A percentile compares a stretch with the other conserved stretches of the same genome.
Conservation (phyloP, 2,888 invertebrate genomes). For the Conops quadrifasciatus region DNA sequence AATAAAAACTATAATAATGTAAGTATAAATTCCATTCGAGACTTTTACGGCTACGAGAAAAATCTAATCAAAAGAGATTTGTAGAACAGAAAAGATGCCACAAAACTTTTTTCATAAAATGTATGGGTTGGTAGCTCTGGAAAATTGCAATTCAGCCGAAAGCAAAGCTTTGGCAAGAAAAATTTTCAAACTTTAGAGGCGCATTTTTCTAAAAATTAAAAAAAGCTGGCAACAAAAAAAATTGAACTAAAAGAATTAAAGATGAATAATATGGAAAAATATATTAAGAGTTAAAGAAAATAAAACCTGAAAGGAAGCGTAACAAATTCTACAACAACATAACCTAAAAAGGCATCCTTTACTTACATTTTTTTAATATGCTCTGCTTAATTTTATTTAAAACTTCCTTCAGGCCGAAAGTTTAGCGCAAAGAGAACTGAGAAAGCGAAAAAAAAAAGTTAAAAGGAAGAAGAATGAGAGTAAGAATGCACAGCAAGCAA, state of each 20-base stretch:
- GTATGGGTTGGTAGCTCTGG: no score
- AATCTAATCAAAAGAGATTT: no score
- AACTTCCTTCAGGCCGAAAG: conserved; percentile 25
- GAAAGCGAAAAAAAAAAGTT: background rate
- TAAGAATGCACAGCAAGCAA: background rate
- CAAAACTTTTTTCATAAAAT: no score
- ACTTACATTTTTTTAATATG: conserved; percentile 21
- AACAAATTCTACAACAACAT: conserved; percentile 18
- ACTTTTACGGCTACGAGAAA: no score
- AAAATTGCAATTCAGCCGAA: no score
- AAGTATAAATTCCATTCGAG: no score
- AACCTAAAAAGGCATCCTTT: conserved; percentile 22
- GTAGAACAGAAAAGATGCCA: no score
- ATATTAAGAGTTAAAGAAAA: background rate
- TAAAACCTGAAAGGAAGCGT: conserved; percentile 15
- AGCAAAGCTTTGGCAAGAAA: no score
- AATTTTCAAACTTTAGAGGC: background rate
- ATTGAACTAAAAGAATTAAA: background rate
- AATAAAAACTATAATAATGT: no score
- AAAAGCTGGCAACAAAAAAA: background rate
- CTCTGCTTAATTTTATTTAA: conserved; percentile 31
- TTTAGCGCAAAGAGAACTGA: background rate
- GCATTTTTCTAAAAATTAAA: background rate
- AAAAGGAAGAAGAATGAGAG: background rate
- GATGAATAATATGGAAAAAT: background rate